Conservation (phyloP, 2,113 vertebrate genomes). For the Aix galericulata region DNA sequence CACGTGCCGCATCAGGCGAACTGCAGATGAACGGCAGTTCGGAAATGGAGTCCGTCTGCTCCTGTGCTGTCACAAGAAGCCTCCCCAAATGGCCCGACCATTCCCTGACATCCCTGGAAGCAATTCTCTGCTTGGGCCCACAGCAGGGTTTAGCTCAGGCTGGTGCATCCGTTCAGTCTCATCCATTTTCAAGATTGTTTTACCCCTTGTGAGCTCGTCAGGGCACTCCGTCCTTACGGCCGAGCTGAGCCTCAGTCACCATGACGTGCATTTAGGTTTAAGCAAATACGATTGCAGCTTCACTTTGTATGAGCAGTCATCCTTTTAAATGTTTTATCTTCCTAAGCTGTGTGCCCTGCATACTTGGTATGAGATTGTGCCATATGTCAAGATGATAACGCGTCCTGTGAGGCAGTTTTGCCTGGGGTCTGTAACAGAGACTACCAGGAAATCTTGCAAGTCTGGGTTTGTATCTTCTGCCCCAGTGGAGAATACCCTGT, state of each 20-base stretch:
- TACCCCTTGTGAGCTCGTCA: background rate
- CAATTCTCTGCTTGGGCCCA: background rate
- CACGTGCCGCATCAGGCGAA: background rate
- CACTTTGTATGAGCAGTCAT: background rate
- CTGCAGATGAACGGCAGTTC: background rate
- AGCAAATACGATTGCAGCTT: background rate
- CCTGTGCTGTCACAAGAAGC: background rate
- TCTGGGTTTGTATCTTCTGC: background rate
- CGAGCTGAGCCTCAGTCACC: background rate
- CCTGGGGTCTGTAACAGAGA: background rate
- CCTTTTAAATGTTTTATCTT: background rate
- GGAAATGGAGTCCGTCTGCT: background rate
- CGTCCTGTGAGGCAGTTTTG: background rate
- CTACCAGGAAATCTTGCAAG: background rate
- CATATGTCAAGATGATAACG: background rate
- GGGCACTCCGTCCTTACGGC: background rate
- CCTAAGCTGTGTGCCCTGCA: background rate
- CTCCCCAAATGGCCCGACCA: background rate
- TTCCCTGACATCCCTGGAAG: background rate
- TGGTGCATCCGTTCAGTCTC: background rate
- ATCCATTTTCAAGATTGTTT: background rate
- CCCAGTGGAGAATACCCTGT: fast-evolving
- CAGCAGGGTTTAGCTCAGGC: background rate
- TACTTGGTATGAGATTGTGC: background rate
- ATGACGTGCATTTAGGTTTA: background rate